Percentiles rank a stretch among this genome's conserved stretches.
phyloP scores from a whole-genome alignment of 2,797 vertebrate species.

The Enteromius mattozi region DNA sequence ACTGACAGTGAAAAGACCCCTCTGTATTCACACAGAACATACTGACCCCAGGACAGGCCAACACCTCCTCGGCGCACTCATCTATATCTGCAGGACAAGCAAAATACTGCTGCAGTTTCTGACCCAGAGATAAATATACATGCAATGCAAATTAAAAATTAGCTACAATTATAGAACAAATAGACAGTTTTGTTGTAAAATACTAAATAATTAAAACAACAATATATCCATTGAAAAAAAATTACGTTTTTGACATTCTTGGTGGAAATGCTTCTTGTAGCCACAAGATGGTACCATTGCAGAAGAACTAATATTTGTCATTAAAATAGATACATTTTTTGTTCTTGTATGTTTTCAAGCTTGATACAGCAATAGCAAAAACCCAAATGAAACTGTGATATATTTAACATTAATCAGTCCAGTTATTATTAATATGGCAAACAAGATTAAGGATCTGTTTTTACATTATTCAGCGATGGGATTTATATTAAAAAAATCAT shows the following conservation, averaged over 20 bases:
- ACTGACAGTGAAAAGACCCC: constrained; percentile 87
- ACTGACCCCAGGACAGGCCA: constrained; percentile 83
- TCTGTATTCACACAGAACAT: constrained; percentile 88
- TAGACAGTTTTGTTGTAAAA: background rate
- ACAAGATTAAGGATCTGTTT: background rate
- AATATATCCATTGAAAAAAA: background rate
- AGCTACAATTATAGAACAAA: background rate
- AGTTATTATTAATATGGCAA: background rate
- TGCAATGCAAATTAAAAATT: background rate
- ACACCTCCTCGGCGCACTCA: constrained; percentile 83
- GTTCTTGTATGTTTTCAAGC: background rate
- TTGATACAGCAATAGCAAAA: background rate
- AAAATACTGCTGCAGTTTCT: background rate
- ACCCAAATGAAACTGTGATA: background rate
- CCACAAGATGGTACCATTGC: constrained; percentile 19
- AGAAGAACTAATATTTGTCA: background rate
- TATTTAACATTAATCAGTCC: background rate
- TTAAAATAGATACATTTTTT: background rate
- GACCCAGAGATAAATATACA: background rate
- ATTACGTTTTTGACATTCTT: background rate
- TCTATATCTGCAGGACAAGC: constrained; percentile 78
- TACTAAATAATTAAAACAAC: background rate
- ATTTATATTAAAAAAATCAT: background rate
- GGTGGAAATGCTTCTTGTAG: background rate
- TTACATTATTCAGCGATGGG: background rate